Base-by-base conservation (phyloP, 2,113 vertebrate species). In the Uria lomvia region DNA sequence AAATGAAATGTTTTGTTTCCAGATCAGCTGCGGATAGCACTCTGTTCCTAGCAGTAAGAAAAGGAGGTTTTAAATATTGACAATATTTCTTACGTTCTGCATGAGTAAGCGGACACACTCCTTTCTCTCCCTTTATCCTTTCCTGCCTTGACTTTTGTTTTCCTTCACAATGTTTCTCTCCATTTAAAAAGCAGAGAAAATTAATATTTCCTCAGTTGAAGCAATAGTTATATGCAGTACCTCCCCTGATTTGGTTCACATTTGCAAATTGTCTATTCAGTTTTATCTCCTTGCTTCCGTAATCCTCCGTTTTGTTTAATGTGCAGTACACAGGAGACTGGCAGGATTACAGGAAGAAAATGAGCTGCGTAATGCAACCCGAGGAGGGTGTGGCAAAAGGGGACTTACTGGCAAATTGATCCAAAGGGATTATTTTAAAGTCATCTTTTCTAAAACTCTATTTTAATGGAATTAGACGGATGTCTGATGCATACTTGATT, bases 391-490 rank as follows among this genome's bases (percentile, higher is more conserved):
- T 96, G 93, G 84, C 86, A 67, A 52, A 66, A 58, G 16, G 43
- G 26, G 49, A 32, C 4, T 74, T 62, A 23, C 52, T 59, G 65
- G 40, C 43, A 87, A 91, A 94, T 83, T 62, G 67, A 90, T 88
- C 75, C 55, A 1, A 83, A 89, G 86, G 65, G 89, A 91, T 91
- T 81, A 86, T 95, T 90, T 88, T 88, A 27, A 92, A 94, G 27
- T 60, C 52, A 91, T 89, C 47, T 60, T 87, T 86, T 78, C 73
- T 63, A 87, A 86, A 94, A 34, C 68, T 88, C 59, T 71, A 3
- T 94, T 96, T 92, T 84, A 95, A 95, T 68, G 81, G 76, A 58
- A 92, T 86, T 94, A 94, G 65, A 70, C 34, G 40, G 49, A 78
- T 77, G 65, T 45, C 84, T 83, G 93, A 75, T 81, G 74, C 56